Percentiles rank a stretch among this genome's conserved stretches.
These are phyloP conservation scores for Hypsopygia costalis DNA, from an alignment of 2,888 invertebrate genomes.

Conservation along the genomic window DNA sequence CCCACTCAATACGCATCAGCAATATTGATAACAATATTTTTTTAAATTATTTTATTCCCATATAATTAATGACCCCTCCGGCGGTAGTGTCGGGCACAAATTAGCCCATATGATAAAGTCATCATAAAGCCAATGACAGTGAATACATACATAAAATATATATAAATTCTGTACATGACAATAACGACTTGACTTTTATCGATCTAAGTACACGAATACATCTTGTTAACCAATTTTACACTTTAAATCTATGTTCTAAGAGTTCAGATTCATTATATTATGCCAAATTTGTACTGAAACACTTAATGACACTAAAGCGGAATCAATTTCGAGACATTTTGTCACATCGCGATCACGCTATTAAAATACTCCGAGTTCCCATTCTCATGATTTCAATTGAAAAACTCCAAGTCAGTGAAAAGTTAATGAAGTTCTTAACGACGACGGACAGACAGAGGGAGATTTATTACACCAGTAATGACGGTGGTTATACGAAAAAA, in stretches of 20 bases:
- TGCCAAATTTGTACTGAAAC: conserved; percentile 5
- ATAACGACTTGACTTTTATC: too few relatives aligned
- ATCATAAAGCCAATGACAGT: conserved; percentile 17
- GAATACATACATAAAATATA: conserved; percentile 22
- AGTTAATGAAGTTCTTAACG: conserved; percentile 73
- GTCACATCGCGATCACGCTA: conserved; percentile 47
- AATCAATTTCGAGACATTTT: conserved; percentile 52
- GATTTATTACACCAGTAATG: conserved; percentile 72
- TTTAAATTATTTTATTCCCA: too few relatives aligned
- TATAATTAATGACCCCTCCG: conserved; percentile 7
- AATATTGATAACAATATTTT: too few relatives aligned
- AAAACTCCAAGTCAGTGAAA: conserved; percentile 49
- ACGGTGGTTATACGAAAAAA: conserved; percentile 49
- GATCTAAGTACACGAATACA: neutral
- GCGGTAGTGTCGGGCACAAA: conserved; percentile 2
- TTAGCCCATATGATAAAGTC: conserved; percentile 10
- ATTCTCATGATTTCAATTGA: conserved; percentile 54
- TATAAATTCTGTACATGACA: too few relatives aligned
- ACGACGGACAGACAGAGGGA: conserved; percentile 49
- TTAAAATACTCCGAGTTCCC: conserved; percentile 50
- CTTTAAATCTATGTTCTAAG: conserved; percentile 10
- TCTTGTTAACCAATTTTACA: conserved; percentile 16
- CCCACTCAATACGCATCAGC: too few relatives aligned
- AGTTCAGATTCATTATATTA: conserved; percentile 4
- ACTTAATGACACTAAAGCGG: conserved; percentile 25